Conservation (phyloP, 2,113 vertebrate species). For the Cyphomyrus discorhynchus region DNA sequence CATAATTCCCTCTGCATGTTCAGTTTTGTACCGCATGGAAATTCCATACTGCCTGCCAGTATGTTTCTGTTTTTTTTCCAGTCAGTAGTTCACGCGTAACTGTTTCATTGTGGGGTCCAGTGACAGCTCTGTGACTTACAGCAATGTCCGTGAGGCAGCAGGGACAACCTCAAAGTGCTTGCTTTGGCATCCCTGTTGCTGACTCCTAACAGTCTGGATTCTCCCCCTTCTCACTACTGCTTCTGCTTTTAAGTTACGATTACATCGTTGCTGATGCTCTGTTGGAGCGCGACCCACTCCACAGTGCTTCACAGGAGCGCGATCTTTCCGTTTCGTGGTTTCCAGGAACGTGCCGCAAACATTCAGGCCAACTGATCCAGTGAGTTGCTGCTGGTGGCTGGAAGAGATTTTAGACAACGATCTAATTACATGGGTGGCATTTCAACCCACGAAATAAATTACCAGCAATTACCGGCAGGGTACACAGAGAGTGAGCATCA, state of each 20-base stretch:
- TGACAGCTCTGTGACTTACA: slow-evolving; percentile 28
- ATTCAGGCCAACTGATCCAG: not conserved
- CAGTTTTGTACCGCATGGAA: slow-evolving; percentile 16
- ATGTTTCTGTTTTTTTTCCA: not conserved
- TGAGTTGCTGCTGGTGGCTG: not conserved
- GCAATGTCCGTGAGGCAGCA: slow-evolving; percentile 23
- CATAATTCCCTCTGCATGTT: slow-evolving; percentile 9
- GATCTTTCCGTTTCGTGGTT: not conserved
- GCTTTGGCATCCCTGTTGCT: not conserved
- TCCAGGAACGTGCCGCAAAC: not conserved
- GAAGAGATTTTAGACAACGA: slow-evolving; percentile 5
- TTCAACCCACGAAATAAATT: not conserved
- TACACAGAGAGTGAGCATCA: not conserved
- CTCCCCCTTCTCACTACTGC: not conserved
- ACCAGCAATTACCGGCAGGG: not conserved
- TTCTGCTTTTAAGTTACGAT: not conserved
- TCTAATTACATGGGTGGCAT: slow-evolving; percentile 2
- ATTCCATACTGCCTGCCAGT: slow-evolving; percentile 6
- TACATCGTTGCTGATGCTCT: not conserved
- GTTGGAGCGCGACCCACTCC: not conserved
- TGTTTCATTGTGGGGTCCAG: slow-evolving; percentile 24
- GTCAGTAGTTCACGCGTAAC: slow-evolving; percentile 10
- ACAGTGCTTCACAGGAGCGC: not conserved
- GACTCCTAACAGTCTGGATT: not conserved
- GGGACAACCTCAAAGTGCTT: slow-evolving; percentile 16